A percentile compares a stretch with the other conserved stretches of the same genome.
Conservation (phyloP, 2,113 vertebrate species). For the Chrysemys picta region DNA sequence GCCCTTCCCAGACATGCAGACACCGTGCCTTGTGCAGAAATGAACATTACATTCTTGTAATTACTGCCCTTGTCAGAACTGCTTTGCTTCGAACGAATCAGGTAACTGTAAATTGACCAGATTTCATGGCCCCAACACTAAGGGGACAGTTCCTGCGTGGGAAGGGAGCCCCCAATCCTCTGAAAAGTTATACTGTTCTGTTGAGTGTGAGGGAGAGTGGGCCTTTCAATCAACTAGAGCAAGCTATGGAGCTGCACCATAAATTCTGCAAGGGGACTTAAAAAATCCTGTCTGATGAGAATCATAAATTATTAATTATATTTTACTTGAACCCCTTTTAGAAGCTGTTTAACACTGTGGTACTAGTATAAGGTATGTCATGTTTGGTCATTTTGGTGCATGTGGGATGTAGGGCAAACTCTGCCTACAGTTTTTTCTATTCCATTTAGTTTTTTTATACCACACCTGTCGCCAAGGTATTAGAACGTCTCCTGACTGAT, state of each 20-base stretch:
- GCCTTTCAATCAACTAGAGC: neutral
- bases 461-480: neutral
- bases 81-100: slow-evolving; percentile 47
- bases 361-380: neutral
- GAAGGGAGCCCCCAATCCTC: neutral
- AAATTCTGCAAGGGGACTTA: neutral
- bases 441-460: slow-evolving; percentile 11
- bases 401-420: neutral
- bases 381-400: neutral
- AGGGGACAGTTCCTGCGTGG: neutral
- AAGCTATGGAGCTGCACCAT: neutral
- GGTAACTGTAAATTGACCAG: slow-evolving; percentile 50
- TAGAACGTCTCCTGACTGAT: neutral
- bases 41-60: slow-evolving; percentile 51
- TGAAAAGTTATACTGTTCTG: neutral
- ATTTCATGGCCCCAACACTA: neutral
- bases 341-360: neutral
- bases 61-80: slow-evolving; percentile 43
- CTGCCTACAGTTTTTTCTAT: slow-evolving; percentile 12
- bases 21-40: slow-evolving; percentile 61
- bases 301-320: neutral
- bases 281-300: neutral
- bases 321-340: neutral
- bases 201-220: neutral
- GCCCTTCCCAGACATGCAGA: slow-evolving; percentile 72